Conservation (phyloP, 2,113 vertebrate genomes). For the Malurus elegans region DNA sequence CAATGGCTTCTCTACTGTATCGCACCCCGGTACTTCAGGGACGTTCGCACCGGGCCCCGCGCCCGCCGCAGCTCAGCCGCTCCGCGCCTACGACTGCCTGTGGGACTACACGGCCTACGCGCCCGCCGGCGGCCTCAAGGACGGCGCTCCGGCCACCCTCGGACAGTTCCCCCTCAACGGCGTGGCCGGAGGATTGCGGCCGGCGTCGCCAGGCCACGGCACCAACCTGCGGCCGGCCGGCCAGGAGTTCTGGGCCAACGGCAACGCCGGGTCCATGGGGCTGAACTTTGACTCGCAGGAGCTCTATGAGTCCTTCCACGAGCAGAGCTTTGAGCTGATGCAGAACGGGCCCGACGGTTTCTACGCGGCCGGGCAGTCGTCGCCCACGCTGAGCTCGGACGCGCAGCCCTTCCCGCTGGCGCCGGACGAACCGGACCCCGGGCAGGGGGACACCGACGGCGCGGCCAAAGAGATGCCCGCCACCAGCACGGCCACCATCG, state of each 20-base stretch:
- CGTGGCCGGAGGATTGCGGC: constrained; percentile 63
- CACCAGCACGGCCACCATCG: not conserved
- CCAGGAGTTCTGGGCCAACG: constrained; percentile 86
- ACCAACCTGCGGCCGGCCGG: constrained; percentile 72
- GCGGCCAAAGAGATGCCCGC: constrained; percentile 64
- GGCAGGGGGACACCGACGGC: not conserved
- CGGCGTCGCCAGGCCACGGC: constrained; percentile 71
- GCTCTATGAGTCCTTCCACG: constrained; percentile 79
- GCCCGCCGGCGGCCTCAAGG: constrained; percentile 82
- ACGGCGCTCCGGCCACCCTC: constrained; percentile 67
- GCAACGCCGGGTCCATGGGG: constrained; percentile 76
- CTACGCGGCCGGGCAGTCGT: constrained; percentile 68
- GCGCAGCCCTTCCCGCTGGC: constrained; percentile 66
- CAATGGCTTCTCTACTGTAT: constrained; percentile 96
- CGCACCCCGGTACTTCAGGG: constrained; percentile 86
- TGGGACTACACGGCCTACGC: constrained; percentile 87
- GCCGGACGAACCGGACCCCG: not conserved
- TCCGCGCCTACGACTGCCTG: constrained; percentile 86
- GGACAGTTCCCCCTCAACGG: constrained; percentile 89
- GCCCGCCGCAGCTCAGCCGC: constrained; percentile 81
- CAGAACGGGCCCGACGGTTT: constrained; percentile 71
- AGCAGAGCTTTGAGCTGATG: constrained; percentile 78
- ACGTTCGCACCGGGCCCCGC: constrained; percentile 80
- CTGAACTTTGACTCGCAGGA: constrained; percentile 80
- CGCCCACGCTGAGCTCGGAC: constrained; percentile 67